Evolutionary conservation across 2,888 invertebrate species (phyloP), one percentile per base, ranked within the genome.

Genomic region (Drosophila meridiana): DNA sequence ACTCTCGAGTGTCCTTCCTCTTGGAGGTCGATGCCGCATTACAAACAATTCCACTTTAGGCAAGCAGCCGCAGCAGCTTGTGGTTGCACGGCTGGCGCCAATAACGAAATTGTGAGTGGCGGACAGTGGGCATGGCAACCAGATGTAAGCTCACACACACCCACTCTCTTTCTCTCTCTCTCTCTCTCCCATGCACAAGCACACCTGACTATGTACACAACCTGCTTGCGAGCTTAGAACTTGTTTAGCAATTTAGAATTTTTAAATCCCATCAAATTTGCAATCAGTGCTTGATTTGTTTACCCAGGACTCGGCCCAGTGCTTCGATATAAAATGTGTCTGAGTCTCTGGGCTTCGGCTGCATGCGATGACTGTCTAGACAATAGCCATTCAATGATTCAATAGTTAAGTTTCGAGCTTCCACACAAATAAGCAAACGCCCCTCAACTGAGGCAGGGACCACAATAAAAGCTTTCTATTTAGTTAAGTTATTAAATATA

Each of bases 11-110:
- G 9, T n/a, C 40, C 11, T 6, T n/a, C 9, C 28, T 20, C 28
- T n/a, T 52, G 56, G 53, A 55, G 28, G 50, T 32, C 48, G 42
- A 20, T 61, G 38, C 43, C 81, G 85, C 85, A 89, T 89, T 87
- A 89, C 87, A 83, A 85, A 89, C 87, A 87, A 89, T 89, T 87
- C 80, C 89, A 87, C 87, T 89, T 87, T 80, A 78, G 82, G 78
- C 74, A 76, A 68, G 82, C 69, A 87, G 76, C 86, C 87, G 70
- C 83, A 87, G 64, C 73, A 89, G 82, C 78, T 89, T 87, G 89
- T 78, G 87, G 87, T 82, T 82, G 56, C 70, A 68, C 64, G 73
- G 52, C 55, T 47, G 65, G 58, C 47, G 63, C 70, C 76, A 70
- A 70, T 72, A 48, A 59, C 65, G 48, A 69, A 59, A 59, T 63